These are phyloP conservation scores for Drosophila pseudotalamancana DNA, from an alignment of 2,888 invertebrate genomes.

Conservation along the genomic window DNA sequence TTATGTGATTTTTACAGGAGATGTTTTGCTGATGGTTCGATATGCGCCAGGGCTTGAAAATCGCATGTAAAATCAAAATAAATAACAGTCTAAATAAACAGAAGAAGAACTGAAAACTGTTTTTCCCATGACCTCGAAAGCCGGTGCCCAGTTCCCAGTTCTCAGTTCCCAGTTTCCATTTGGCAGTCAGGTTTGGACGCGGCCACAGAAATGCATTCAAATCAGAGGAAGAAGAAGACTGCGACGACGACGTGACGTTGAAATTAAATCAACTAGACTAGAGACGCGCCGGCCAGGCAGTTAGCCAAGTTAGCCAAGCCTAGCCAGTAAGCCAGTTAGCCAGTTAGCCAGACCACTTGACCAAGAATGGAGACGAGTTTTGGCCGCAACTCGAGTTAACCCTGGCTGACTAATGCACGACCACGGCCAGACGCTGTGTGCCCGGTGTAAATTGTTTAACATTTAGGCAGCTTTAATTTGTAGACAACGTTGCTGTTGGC, in stretches of 20 bases:
- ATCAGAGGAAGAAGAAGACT: conserved; percentile 55
- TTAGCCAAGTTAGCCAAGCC: no score
- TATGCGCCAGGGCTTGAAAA: no score
- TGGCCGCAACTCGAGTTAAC: conserved; percentile 36
- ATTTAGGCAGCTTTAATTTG: conserved; percentile 77
- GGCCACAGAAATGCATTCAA: conserved; percentile 56
- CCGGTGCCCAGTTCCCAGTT: conserved; percentile 40
- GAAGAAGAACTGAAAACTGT: conserved; percentile 39
- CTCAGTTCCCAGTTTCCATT: conserved; percentile 25
- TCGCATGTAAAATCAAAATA: conserved; percentile 62
- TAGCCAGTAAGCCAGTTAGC: conserved; percentile 15
- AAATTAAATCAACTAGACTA: conserved; percentile 80
- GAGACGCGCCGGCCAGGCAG: conserved; percentile 45
- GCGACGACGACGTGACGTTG: conserved; percentile 74
- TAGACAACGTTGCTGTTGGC: conserved; percentile 14
- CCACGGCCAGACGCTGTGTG: conserved; percentile 24
- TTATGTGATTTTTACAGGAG: background rate
- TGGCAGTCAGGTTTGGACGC: conserved; percentile 49
- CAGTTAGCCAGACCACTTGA: conserved; percentile 63
- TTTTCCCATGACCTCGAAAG: conserved; percentile 83
- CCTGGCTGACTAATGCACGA: conserved; percentile 63
- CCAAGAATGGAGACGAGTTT: conserved; percentile 63
- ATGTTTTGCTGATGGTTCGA: conserved; percentile 3
- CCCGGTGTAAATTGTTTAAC: conserved; percentile 76
- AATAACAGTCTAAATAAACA: conserved; percentile 48